Percentiles rank a stretch among this genome's conserved stretches.
These are phyloP conservation scores for Amphiprion percula DNA, from an alignment of 2,113 vertebrate genomes.

Conservation along the genomic window DNA sequence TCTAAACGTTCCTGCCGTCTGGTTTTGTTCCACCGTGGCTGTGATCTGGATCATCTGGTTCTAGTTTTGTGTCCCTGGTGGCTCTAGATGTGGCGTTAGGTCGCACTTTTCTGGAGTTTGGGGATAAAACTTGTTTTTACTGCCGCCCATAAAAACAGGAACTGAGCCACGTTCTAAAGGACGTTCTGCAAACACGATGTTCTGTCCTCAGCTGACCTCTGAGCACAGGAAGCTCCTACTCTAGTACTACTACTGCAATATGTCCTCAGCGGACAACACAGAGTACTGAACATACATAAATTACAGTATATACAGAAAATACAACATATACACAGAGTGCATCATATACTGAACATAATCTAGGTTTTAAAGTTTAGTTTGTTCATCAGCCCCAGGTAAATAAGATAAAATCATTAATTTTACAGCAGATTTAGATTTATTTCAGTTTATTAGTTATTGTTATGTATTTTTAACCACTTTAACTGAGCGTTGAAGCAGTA, in stretches of 20 bases:
- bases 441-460: too few relatives aligned
- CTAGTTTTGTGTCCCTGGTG: conserved; percentile 37
- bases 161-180: conserved; percentile 36
- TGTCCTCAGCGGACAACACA: conserved; percentile 30
- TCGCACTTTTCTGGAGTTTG: conserved; percentile 67
- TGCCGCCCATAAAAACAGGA: conserved; percentile 59
- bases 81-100: conserved; percentile 58
- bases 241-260: neutral
- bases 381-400: too few relatives aligned
- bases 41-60: conserved; percentile 43
- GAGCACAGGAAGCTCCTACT: conserved; percentile 15
- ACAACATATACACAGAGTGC: too few relatives aligned
- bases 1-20: conserved; percentile 1
- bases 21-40: conserved; percentile 48
- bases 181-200: conserved; percentile 2
- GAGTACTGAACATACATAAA: conserved; percentile 5
- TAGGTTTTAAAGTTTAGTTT: too few relatives aligned
- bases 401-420: too few relatives aligned
- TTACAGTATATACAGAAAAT: too few relatives aligned
- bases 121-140: conserved; percentile 59
- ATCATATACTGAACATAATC: too few relatives aligned
- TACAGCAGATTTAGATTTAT: too few relatives aligned
- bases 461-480: too few relatives aligned
- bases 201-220: conserved; percentile 64
- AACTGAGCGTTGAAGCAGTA: too few relatives aligned